phyloP scores from a whole-genome alignment of 2,113 vertebrate genomes.

The Salvelinus namaycush region DNA sequence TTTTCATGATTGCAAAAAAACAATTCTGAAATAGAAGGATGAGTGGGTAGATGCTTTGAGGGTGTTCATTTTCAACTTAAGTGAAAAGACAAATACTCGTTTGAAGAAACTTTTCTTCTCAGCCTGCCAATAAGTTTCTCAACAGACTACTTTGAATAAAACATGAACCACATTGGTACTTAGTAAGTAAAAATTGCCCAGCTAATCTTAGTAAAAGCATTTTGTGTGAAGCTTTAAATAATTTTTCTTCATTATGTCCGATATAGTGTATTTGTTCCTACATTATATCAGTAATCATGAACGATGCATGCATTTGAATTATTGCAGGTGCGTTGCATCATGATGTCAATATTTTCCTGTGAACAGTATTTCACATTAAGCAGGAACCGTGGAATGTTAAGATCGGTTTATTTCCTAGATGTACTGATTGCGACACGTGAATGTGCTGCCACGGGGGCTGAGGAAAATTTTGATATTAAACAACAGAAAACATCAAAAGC shows the following conservation, averaged over 20 bases:
- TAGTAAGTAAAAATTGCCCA: no score
- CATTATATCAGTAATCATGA: not conserved
- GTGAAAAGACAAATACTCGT: no score
- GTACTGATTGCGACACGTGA: not conserved
- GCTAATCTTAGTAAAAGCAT: no score
- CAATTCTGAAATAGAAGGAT: not conserved
- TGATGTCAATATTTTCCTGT: not conserved
- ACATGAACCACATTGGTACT: no score
- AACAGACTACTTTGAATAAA: no score
- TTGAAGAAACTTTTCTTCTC: no score
- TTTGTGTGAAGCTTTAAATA: not conserved
- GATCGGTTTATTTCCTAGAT: not conserved
- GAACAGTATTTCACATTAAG: not conserved
- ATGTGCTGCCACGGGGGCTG: not conserved
- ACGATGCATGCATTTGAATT: not conserved
- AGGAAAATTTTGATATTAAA: not conserved
- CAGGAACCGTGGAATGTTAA: not conserved
- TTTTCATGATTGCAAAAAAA: conserved; percentile 24
- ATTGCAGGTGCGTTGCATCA: not conserved
- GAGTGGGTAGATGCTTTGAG: not conserved
- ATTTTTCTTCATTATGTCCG: not conserved
- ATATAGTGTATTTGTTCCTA: not conserved
- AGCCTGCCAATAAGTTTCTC: no score
- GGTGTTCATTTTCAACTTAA: no score
- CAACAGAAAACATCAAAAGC: conserved; percentile 5